Percentiles rank a stretch among this genome's conserved stretches.
Evolutionary conservation across 2,888 invertebrate genomes (phyloP).

Genomic region (Tinea trinotella): DNA sequence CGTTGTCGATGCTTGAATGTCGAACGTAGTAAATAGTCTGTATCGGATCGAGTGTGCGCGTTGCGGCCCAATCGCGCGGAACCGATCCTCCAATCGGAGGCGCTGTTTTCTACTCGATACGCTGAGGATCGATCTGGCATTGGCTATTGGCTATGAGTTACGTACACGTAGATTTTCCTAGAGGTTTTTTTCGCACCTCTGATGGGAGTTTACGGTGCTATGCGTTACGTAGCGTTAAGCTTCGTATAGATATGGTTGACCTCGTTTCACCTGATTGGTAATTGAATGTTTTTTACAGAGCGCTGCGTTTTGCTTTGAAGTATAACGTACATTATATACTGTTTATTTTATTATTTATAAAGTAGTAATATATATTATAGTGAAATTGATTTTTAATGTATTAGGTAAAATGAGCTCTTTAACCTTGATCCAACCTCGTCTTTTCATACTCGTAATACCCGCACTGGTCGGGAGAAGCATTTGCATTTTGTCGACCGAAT

Average conservation of each 20-base stretch:
- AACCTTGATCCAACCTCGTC: too few relatives aligned
- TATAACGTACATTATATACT: too few relatives aligned
- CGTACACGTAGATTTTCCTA: conserved; percentile 63
- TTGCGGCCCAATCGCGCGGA: conserved; percentile 64
- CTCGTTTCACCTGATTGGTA: conserved; percentile 16
- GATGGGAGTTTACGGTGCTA: conserved; percentile 28
- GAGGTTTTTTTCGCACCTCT: conserved; percentile 40
- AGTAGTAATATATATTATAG: too few relatives aligned
- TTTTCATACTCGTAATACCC: too few relatives aligned
- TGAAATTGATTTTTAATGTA: too few relatives aligned
- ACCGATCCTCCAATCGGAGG: conserved; percentile 71
- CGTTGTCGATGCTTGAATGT: conserved; percentile 34
- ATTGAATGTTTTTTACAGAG: too few relatives aligned
- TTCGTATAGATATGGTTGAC: neutral
- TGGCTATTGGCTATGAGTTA: conserved; percentile 50
- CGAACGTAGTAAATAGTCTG: conserved; percentile 40
- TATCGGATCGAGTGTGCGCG: conserved; percentile 75
- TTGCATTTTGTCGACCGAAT: too few relatives aligned
- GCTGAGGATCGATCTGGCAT: conserved; percentile 61
- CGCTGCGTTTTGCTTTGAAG: too few relatives aligned
- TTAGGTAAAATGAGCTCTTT: too few relatives aligned
- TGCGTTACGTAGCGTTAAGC: conserved; percentile 18
- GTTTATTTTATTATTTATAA: too few relatives aligned
- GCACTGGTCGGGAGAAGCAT: too few relatives aligned
- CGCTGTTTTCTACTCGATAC: conserved; percentile 51